These are phyloP conservation scores for Platyscapa corneri DNA, from an alignment of 1,140 invertebrate genomes.

Conservation along the genomic window DNA sequence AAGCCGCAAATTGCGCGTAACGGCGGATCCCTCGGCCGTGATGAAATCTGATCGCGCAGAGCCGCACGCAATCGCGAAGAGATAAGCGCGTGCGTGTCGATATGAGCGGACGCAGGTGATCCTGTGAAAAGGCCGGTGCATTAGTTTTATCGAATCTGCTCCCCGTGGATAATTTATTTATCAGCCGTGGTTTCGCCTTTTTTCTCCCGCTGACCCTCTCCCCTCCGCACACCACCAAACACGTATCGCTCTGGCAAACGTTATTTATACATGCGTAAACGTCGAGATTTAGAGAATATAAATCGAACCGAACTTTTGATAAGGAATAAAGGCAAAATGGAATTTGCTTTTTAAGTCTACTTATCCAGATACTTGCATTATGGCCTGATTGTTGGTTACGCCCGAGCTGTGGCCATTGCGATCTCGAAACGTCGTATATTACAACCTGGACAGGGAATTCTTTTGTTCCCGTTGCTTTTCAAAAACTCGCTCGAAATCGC, in stretches of 20 bases:
- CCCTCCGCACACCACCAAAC: neutral
- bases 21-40: neutral
- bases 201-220: neutral
- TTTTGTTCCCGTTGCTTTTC: neutral
- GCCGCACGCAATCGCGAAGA: neutral
- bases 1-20: constrained; percentile 13
- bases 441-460: neutral
- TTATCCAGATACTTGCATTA: neutral
- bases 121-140: too few relatives aligned
- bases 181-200: neutral
- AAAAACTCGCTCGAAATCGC: neutral
- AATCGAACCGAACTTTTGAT: neutral
- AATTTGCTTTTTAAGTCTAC: neutral
- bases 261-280: neutral
- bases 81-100: neutral
- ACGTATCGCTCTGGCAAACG: neutral
- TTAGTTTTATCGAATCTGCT: too few relatives aligned
- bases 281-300: neutral
- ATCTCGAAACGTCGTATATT: neutral
- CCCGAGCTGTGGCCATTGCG: too few relatives aligned
- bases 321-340: neutral
- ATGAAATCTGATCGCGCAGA: neutral
- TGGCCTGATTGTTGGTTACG: neutral
- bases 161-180: neutral
- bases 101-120: too few relatives aligned